Percentiles rank a stretch among this genome's conserved stretches.
Evolutionary conservation across 2,888 invertebrate genomes (phyloP).

Genomic region (Ceriagrion tenellum): DNA sequence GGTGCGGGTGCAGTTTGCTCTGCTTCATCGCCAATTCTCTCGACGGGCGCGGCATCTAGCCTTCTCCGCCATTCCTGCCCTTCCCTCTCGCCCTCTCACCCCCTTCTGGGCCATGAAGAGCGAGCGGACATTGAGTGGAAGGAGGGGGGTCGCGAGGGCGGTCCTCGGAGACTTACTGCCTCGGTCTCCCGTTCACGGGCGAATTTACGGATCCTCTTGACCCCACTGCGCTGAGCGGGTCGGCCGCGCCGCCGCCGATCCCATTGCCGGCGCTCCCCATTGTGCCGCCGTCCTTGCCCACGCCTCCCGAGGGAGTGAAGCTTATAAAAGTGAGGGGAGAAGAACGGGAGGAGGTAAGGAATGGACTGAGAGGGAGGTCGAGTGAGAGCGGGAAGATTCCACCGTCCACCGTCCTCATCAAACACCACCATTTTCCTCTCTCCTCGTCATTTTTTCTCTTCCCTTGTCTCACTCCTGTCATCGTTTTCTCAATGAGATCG

Average conservation of each 20-base stretch:
- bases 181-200: neutral
- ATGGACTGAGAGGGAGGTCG: neutral
- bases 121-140: neutral
- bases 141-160: neutral
- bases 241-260: neutral
- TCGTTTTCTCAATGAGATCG: neutral
- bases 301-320: constrained; percentile 38
- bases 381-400: neutral
- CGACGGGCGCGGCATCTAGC: constrained; percentile 7
- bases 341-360: neutral
- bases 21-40: constrained; percentile 43
- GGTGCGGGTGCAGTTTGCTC: constrained; percentile 14
- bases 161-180: neutral
- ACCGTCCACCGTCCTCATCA: neutral
- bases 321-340: neutral
- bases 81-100: too few species aligned
- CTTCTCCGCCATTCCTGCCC: neutral
- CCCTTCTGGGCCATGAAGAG: neutral
- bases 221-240: constrained; percentile 24
- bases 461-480: neutral
- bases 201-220: constrained; percentile 62
- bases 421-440: neutral
- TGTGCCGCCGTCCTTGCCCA: neutral
- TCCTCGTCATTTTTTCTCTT: neutral
- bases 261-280: neutral